These are phyloP conservation scores for Odontamblyopus rebecca DNA, from an alignment of 2,797 vertebrate species.

Conservation along the genomic window DNA sequence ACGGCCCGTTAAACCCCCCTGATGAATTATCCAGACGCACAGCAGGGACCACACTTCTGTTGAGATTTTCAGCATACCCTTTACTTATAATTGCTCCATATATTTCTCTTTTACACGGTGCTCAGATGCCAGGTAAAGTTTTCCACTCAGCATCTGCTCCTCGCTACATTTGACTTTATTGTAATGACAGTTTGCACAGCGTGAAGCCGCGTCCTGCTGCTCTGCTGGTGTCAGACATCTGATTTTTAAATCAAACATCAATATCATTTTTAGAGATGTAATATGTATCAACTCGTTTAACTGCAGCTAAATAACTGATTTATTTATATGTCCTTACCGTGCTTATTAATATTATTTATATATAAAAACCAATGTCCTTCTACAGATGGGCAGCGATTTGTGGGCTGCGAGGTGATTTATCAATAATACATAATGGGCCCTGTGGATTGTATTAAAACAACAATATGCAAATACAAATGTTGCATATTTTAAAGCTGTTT, in stretches of 20 bases:
- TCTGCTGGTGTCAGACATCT: constrained; percentile 23
- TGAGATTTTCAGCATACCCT: constrained; percentile 29
- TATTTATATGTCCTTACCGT: constrained; percentile 31
- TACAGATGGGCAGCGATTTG: background rate
- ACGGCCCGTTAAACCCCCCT: constrained; percentile 36
- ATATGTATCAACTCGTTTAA: constrained; percentile 31
- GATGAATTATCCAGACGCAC: constrained; percentile 51
- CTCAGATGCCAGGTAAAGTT: constrained; percentile 10
- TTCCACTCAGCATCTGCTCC: constrained; percentile 3
- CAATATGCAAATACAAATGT: constrained; percentile 6
- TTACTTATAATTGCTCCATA: constrained; percentile 15
- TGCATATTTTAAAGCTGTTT: constrained; percentile 6
- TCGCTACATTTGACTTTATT: constrained; percentile 27
- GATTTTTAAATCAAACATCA: constrained; percentile 24
- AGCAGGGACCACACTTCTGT: constrained; percentile 44
- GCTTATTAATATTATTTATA: constrained; percentile 1
- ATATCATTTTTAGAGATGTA: constrained; percentile 23
- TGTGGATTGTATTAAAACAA: constrained; percentile 3
- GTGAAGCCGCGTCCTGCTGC: constrained; percentile 30
- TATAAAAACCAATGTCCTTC: constrained; percentile 8
- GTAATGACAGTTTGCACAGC: constrained; percentile 25
- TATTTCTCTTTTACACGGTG: constrained; percentile 6
- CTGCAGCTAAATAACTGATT: constrained; percentile 27
- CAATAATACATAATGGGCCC: background rate
- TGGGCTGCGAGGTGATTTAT: constrained; percentile 7